Percentiles rank a stretch among this genome's conserved stretches.
These are phyloP conservation scores for Phrynocephalus vlangalii DNA, from an alignment of 2,797 vertebrate genomes.

Conservation along the genomic window DNA sequence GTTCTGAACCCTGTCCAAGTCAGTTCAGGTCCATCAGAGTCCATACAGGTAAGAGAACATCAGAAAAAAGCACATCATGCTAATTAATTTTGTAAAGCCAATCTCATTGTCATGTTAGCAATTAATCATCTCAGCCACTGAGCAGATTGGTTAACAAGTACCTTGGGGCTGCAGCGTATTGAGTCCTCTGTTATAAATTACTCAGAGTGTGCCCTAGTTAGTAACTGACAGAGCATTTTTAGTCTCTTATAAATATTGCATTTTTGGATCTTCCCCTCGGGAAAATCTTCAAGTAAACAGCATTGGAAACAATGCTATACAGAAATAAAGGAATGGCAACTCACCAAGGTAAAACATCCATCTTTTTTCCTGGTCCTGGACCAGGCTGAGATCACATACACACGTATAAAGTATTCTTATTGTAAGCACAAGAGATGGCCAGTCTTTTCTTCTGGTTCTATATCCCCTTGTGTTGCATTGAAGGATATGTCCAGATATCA, in stretches of 20 bases:
- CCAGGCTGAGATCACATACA: background rate
- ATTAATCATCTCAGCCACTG: conserved; percentile 81
- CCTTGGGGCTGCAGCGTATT: conserved; percentile 48
- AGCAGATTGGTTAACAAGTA: conserved; percentile 55
- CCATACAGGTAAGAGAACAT: conserved; percentile 88
- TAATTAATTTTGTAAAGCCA: conserved; percentile 34
- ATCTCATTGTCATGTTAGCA: conserved; percentile 65
- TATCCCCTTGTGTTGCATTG: background rate
- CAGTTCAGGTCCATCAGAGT: conserved; percentile 88
- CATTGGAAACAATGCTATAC: background rate
- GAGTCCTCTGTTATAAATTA: conserved; percentile 51
- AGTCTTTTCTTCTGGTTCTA: background rate
- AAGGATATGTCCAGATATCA: background rate
- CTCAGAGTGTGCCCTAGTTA: background rate
- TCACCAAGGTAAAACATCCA: background rate
- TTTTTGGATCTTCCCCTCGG: conserved; percentile 18
- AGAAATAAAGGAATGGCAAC: background rate
- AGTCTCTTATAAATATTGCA: conserved; percentile 54
- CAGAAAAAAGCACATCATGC: conserved; percentile 1
- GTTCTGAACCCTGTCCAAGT: conserved; percentile 89
- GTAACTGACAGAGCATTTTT: conserved; percentile 46
- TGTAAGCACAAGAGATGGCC: background rate
- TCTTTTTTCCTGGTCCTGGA: background rate
- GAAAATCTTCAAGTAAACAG: conserved; percentile 4
- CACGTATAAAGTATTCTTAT: background rate